These are phyloP conservation scores for Cyprinus carpio DNA, from an alignment of 2,113 vertebrate genomes.

Conservation along the genomic window DNA sequence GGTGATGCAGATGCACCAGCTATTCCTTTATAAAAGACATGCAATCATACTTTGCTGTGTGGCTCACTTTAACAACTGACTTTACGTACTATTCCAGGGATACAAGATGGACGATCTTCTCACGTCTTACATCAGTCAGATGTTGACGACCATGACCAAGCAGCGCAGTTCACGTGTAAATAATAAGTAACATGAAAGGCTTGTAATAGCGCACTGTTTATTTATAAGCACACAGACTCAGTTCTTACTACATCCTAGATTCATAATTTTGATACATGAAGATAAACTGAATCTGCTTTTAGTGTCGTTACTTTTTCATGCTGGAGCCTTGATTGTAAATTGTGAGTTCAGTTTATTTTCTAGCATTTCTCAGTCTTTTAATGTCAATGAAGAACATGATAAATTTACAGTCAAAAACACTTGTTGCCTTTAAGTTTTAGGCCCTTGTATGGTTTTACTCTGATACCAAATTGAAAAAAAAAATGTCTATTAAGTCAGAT, in stretches of 20 bases:
- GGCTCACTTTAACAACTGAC: not conserved
- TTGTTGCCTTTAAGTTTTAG: constrained; percentile 23
- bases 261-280: not conserved
- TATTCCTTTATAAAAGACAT: not conserved
- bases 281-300: constrained; percentile 26
- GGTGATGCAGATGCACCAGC: not conserved
- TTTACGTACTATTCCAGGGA: constrained; percentile 74
- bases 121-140: constrained; percentile 99
- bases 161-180: constrained; percentile 82
- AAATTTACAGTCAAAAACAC: not conserved
- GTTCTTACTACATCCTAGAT: not conserved
- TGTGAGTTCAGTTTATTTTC: not conserved
- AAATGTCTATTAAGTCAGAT: constrained; percentile 1
- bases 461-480: constrained; percentile 7
- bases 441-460: not conserved
- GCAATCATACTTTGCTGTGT: not conserved
- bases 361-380: constrained; percentile 2
- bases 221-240: not conserved
- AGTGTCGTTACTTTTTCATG: constrained; percentile 7
- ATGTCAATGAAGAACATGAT: constrained; percentile 19
- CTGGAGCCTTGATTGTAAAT: constrained; percentile 37
- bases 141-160: constrained; percentile 94
- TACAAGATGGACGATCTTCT: constrained; percentile 99
- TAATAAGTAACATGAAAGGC: constrained; percentile 78
- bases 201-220: constrained; percentile 6